phyloP scores from a whole-genome alignment of 1,140 invertebrate species.

The Drosophila arizonae region DNA sequence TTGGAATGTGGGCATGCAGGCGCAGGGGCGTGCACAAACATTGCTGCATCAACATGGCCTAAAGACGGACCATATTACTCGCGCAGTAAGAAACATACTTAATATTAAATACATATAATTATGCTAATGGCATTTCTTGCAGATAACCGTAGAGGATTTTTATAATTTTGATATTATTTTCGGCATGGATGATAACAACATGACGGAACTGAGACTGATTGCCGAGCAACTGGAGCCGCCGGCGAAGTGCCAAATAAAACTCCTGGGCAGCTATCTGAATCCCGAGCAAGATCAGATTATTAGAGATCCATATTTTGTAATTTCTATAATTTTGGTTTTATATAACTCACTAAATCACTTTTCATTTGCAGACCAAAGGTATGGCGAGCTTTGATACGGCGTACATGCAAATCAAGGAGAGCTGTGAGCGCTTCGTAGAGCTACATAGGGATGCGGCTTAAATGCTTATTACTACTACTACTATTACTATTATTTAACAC shows the following conservation, averaged over 20 bases:
- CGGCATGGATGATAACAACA: conserved; percentile 94
- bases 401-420: conserved; percentile 62
- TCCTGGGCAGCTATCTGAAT: conserved; percentile 92
- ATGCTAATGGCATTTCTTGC: not conserved
- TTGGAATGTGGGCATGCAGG: conserved; percentile 92
- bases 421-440: conserved; percentile 63
- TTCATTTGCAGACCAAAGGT: conserved; percentile 48
- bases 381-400: conserved; percentile 61
- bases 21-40: conserved; percentile 89
- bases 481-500: no score
- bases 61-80: conserved; percentile 86
- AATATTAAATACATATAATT: not conserved
- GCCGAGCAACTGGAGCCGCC: conserved; percentile 83
- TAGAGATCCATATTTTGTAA: conserved; percentile 94
- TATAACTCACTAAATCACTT: not conserved
- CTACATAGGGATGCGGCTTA: not conserved
- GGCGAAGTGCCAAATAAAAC: conserved; percentile 87
- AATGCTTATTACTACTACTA: no score
- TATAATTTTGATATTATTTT: conserved; percentile 92
- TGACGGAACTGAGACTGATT: conserved; percentile 86
- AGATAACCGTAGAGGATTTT: conserved; percentile 90
- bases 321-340: not conserved
- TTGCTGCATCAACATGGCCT: conserved; percentile 86
- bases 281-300: conserved; percentile 89
- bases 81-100: conserved; percentile 84